Base-by-base conservation (phyloP, 2,797 vertebrate species). In the Nyctalus aviator region DNA sequence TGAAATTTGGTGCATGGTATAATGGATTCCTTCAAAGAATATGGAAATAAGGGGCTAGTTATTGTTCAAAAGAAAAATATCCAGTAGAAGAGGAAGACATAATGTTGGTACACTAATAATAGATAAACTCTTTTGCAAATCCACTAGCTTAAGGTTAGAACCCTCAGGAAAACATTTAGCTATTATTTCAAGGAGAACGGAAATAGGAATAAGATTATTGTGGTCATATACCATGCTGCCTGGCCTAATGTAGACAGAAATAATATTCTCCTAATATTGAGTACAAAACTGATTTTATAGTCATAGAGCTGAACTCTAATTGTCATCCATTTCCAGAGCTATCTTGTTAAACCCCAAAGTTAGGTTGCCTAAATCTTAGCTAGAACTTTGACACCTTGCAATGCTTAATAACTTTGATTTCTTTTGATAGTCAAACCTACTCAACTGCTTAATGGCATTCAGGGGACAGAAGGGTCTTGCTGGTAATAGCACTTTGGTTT, bases 391-490 rank as follows among this genome's bases (percentile, higher is more conserved):
- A 55, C 18, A 41, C 25, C 41, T 77, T 10, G 3, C 27, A 72
- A 76, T 93, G 68, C 50, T 89, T 87, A 93, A 55, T 84, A 82
- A 84, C 30, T 85, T 92, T 57, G 53, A 76, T 77, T 93, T 94
- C 44, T 95, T 95, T 95, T 85, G 41, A 81, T 73, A 86, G 15
- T 30, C 48, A 91, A 72, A 13, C 13, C 48, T 95, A 69, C 17
- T 84, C 68, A 91, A 37, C 17, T 81, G 25, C 25, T 30, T 68
- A 88, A 72, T 48, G 57, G 41, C 46, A 68, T 86, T 83, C 62
- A 62, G 20, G 20, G 37, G 71, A 62, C 71, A 93, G 17, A 82
- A 89, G 62, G 50, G 64, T 79, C 27, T 86, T 94, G 5, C 57
- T 92, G 66, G 37, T 77, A 71, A 95, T 92, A 92, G 75, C 57